These are phyloP conservation scores for Hypomecis atomaria DNA, from an alignment of 2,888 invertebrate genomes.

Conservation along the genomic window DNA sequence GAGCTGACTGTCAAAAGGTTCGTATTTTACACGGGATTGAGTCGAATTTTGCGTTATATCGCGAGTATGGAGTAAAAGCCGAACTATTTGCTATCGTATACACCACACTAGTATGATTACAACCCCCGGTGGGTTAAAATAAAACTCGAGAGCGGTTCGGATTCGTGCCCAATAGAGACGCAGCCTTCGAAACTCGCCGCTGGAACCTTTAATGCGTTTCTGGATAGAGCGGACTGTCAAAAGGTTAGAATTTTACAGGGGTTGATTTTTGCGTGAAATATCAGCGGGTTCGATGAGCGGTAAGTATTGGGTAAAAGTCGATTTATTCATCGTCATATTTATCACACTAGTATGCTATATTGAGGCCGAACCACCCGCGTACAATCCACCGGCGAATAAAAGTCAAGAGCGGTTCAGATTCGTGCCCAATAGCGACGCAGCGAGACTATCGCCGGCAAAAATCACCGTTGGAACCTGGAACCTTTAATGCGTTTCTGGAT, in stretches of 20 bases:
- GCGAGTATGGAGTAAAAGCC: too few relatives aligned
- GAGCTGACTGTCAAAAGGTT: conserved; percentile 87
- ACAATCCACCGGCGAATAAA: conserved; percentile 62
- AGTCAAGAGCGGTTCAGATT: conserved; percentile 85
- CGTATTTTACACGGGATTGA: neutral
- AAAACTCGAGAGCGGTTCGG: conserved; percentile 84
- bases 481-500: conserved; percentile 87
- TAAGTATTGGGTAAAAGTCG: too few relatives aligned
- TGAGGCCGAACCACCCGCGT: too few relatives aligned
- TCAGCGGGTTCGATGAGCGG: too few relatives aligned
- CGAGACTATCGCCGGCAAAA: conserved; percentile 86
- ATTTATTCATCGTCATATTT: conserved; percentile 89
- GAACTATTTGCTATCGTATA: conserved; percentile 89
- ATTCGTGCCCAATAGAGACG: conserved; percentile 88
- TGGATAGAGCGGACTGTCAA: conserved; percentile 87
- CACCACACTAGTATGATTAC: conserved; percentile 87
- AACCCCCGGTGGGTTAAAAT: conserved; percentile 60
- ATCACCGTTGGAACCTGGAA: conserved; percentile 87
- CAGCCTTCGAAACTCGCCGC: conserved; percentile 87
- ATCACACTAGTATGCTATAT: conserved; percentile 90
- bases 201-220: conserved; percentile 86
- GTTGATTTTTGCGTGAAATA: too few relatives aligned
- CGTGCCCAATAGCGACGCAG: conserved; percentile 87
- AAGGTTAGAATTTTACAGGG: conserved; percentile 65
- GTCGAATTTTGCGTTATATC: too few relatives aligned